These are phyloP conservation scores for Phanerotoma sp. DNA, from an alignment of 2,888 invertebrate species.

Conservation along the genomic window DNA sequence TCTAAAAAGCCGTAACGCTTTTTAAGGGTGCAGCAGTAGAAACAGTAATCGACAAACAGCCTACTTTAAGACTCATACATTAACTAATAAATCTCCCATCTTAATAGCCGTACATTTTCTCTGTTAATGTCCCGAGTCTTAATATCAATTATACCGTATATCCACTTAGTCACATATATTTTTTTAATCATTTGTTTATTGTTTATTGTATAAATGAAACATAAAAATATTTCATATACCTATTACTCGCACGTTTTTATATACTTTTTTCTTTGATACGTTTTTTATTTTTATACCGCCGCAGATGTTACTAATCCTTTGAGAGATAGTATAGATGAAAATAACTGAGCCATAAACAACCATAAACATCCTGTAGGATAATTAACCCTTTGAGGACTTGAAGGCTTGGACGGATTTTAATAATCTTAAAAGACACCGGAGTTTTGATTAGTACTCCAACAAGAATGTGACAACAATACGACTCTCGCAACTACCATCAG, in stretches of 20 bases:
- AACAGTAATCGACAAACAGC: no score
- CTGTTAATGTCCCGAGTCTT: no score
- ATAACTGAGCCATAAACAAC: slow-evolving; percentile 51
- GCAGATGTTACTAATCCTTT: slow-evolving; percentile 32
- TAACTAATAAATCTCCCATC: no score
- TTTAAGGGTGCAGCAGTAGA: neutral
- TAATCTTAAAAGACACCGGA: slow-evolving; percentile 54
- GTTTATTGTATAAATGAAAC: slow-evolving; percentile 1
- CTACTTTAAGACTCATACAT: no score
- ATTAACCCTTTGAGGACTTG: slow-evolving; percentile 57
- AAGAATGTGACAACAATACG: slow-evolving; percentile 41
- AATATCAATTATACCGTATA: no score
- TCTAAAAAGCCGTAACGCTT: neutral
- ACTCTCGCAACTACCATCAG: slow-evolving; percentile 26
- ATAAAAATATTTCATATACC: slow-evolving; percentile 27
- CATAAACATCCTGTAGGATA: slow-evolving; percentile 53
- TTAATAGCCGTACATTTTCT: no score
- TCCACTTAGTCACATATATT: no score
- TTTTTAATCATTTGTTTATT: slow-evolving; percentile 23
- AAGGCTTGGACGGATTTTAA: slow-evolving; percentile 54
- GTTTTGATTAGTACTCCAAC: slow-evolving; percentile 50
- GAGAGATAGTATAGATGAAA: slow-evolving; percentile 27
- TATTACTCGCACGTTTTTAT: slow-evolving; percentile 24
- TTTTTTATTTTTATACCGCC: slow-evolving; percentile 26
- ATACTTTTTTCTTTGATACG: slow-evolving; percentile 12